Evolutionary conservation across 2,113 vertebrate genomes (phyloP), one percentile per base, ranked within the genome.

Genomic region (Genyomyrus donnyi): DNA sequence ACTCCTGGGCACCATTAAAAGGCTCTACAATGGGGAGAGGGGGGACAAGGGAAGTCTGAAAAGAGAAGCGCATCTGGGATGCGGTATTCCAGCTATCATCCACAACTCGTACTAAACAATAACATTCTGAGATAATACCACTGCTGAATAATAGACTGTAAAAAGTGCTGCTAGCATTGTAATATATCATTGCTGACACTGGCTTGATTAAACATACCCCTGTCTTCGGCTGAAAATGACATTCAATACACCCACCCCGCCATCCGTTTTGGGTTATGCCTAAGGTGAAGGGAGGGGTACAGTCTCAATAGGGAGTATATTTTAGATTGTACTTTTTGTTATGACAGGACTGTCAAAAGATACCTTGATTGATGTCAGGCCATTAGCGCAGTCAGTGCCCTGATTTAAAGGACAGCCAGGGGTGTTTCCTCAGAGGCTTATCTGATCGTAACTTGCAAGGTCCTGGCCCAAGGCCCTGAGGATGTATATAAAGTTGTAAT

Each of bases 291-390:
- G 74, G 74, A 42, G 74, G 17, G 15, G 74, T 80, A 19, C 74
- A 42, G 31, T 17, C 74, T 42, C 74, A 80, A 19, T 19, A 80
- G 74, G 74, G 35, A 80, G 35, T 80, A 39, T 80, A 80, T 80
- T 80, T 80, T 80, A 70, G 10, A 70, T 80, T 39, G 35, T 80
- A 42, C 35, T 80, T 80, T 42, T 80, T 80, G 74, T 80, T 80
- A 80, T 80, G 74, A 80, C 74, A 80, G 74, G 35, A 80, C 35
- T 80, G 74, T 80, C 74, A 80, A 42, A 80, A 80, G 74, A 80
- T 80, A 42, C 62, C 27, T 39, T 80, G 74, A 80, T 42, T 42
- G 74, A 80, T 80, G 74, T 80, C 35, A 80, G 74, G 74, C 35
- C 35, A 80, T 80, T 80, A 80, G 31, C 19, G 13, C 35, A 42